A percentile compares a stretch with the other conserved stretches of the same genome.
phyloP scores from a whole-genome alignment of 2,888 invertebrate species.

The Noctua janthina region DNA sequence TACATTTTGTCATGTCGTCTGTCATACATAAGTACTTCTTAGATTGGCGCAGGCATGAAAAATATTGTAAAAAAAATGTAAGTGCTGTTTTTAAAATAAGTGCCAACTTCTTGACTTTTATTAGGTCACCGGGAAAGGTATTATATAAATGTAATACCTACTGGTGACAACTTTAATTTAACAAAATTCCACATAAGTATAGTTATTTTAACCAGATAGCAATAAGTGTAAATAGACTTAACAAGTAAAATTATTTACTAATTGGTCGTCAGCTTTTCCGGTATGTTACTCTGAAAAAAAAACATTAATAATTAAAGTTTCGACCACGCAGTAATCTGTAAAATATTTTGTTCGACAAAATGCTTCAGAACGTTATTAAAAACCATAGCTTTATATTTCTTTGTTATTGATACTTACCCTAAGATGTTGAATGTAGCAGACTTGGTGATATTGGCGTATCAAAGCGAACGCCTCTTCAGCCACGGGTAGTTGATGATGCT shows the following conservation, averaged over 20 bases:
- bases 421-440: slow-evolving; percentile 95
- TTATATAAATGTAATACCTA: too few relatives aligned
- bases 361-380: too few relatives aligned
- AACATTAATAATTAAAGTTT: not conserved
- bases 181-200: not conserved
- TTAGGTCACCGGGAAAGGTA: not conserved
- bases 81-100: not conserved
- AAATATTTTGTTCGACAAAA: not conserved
- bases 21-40: not conserved
- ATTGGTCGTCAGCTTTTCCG: slow-evolving; percentile 74
- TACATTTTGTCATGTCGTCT: not conserved
- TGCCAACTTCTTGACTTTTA: not conserved
- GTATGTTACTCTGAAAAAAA: slow-evolving; percentile 82
- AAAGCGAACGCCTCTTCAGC: slow-evolving; percentile 98
- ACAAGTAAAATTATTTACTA: not conserved
- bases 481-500: slow-evolving; percentile 95
- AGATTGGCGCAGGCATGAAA: too few relatives aligned
- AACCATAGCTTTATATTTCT: too few relatives aligned
- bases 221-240: too few relatives aligned
- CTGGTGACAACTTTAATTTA: not conserved
- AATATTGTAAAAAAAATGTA: not conserved
- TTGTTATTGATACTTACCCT: slow-evolving; percentile 88
- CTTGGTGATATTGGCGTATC: slow-evolving; percentile 92
- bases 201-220: not conserved
- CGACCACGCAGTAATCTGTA: not conserved